Percentiles rank a stretch among this genome's conserved stretches.
Evolutionary conservation across 2,113 vertebrate species (phyloP).

Genomic region (Cyprinus carpio): DNA sequence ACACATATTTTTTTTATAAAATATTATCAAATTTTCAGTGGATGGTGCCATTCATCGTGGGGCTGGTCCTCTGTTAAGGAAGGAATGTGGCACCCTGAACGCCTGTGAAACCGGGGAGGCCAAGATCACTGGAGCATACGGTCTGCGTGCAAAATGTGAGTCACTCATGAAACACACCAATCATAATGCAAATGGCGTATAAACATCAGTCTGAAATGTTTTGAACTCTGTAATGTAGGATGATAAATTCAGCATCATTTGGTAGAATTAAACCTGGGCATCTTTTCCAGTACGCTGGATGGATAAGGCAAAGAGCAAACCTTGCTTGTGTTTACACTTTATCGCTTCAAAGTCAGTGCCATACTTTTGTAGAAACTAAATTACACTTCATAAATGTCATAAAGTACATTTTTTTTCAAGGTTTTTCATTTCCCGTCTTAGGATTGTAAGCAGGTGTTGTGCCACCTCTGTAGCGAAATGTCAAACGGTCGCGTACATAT

Average conservation of each 20-base stretch:
- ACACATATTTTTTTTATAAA: not conserved
- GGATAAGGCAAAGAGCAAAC: slow-evolving; percentile 2
- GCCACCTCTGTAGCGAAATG: slow-evolving; percentile 31
- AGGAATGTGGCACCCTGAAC: slow-evolving; percentile 83
- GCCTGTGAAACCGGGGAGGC: slow-evolving; percentile 85
- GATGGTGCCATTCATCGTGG: slow-evolving; percentile 85
- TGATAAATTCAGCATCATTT: slow-evolving; percentile 5
- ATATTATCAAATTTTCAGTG: slow-evolving; percentile 71
- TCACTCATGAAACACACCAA: slow-evolving; percentile 48
- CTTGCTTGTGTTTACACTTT: not conserved
- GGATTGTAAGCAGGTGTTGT: slow-evolving; percentile 34
- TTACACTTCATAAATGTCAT: slow-evolving; percentile 21
- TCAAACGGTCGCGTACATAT: not conserved
- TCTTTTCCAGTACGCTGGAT: not conserved
- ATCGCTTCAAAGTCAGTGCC: slow-evolving; percentile 1
- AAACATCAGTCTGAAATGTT: slow-evolving; percentile 2
- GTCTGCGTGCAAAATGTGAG: slow-evolving; percentile 88
- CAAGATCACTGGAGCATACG: slow-evolving; percentile 86
- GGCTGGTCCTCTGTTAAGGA: slow-evolving; percentile 79
- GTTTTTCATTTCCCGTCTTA: not conserved
- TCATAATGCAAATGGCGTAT: not conserved
- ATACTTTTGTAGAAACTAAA: slow-evolving; percentile 19
- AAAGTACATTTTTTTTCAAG: not conserved
- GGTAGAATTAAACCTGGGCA: not conserved
- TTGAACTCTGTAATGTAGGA: not conserved